A percentile compares a stretch with the other conserved stretches of the same genome.
Evolutionary conservation across 2,113 vertebrate genomes (phyloP).

Genomic region (Xenus cinereus): DNA sequence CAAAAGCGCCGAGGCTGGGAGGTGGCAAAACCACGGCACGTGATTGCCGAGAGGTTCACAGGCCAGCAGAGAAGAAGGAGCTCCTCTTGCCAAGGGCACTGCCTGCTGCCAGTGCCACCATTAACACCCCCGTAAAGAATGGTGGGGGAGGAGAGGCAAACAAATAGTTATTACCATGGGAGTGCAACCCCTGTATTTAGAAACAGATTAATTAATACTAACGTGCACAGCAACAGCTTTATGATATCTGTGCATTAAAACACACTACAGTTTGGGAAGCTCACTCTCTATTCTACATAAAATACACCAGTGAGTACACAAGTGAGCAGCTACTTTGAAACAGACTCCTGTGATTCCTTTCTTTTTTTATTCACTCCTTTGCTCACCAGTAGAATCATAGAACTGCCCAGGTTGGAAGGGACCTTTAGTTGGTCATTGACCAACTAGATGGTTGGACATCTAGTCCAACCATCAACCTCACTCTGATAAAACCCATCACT

Average conservation of each 20-base stretch:
- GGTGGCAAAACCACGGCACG: background rate
- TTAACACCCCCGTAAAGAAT: background rate
- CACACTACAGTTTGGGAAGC: background rate
- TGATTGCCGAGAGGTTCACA: background rate
- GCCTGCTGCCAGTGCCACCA: background rate
- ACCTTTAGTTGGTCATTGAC: too few relatives aligned
- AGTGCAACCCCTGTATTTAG: background rate
- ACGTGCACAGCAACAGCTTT: background rate
- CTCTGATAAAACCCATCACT: too few relatives aligned
- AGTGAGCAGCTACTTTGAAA: background rate
- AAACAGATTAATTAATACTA: background rate
- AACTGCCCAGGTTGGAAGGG: too few relatives aligned
- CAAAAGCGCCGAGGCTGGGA: background rate
- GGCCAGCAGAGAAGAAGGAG: background rate
- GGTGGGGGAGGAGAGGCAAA: background rate
- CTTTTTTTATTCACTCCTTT: background rate
- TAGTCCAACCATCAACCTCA: too few relatives aligned
- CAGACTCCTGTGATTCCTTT: background rate
- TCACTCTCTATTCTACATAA: background rate
- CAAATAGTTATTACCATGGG: background rate
- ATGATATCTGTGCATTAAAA: background rate
- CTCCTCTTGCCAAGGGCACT: background rate
- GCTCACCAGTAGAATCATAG: background rate
- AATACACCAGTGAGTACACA: background rate
- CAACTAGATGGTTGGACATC: too few relatives aligned